Conservation (phyloP, 2,888 invertebrate genomes). For the Noctua janthina region DNA sequence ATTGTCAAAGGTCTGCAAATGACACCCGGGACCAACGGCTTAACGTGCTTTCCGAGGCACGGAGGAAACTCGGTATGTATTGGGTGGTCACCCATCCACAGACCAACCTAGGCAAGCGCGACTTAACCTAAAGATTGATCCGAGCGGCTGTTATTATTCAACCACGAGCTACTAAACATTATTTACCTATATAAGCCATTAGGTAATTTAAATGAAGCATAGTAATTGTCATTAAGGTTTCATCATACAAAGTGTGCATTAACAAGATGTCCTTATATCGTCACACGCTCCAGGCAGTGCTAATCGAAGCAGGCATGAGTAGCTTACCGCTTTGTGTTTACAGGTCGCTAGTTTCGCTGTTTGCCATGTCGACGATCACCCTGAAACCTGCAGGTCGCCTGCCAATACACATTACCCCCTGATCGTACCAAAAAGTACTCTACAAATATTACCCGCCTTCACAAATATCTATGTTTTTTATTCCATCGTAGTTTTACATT, state of each 20-base stretch:
- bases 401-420: slow-evolving; percentile 67
- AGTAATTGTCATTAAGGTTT: background rate
- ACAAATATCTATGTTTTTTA: slow-evolving; percentile 39
- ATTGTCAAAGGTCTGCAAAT: too few relatives aligned
- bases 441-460: slow-evolving; percentile 20
- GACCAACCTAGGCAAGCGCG: too few relatives aligned
- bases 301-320: slow-evolving; percentile 57
- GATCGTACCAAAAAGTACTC: slow-evolving; percentile 53
- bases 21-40: too few relatives aligned
- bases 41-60: too few relatives aligned
- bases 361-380: slow-evolving; percentile 62
- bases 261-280: slow-evolving; percentile 38
- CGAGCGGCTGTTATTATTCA: too few relatives aligned
- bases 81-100: too few relatives aligned
- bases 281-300: slow-evolving; percentile 52
- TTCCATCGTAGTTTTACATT: background rate
- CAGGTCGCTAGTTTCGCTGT: slow-evolving; percentile 67
- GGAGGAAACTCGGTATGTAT: too few relatives aligned
- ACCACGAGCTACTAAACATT: too few relatives aligned
- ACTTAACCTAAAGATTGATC: too few relatives aligned
- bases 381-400: slow-evolving; percentile 52
- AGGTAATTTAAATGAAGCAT: background rate
- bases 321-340: slow-evolving; percentile 68
- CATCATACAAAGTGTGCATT: slow-evolving; percentile 12
- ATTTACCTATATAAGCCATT: background rate